These are phyloP conservation scores for Melanostigma gelatinosum DNA, from an alignment of 2,113 vertebrate species.

Conservation along the genomic window DNA sequence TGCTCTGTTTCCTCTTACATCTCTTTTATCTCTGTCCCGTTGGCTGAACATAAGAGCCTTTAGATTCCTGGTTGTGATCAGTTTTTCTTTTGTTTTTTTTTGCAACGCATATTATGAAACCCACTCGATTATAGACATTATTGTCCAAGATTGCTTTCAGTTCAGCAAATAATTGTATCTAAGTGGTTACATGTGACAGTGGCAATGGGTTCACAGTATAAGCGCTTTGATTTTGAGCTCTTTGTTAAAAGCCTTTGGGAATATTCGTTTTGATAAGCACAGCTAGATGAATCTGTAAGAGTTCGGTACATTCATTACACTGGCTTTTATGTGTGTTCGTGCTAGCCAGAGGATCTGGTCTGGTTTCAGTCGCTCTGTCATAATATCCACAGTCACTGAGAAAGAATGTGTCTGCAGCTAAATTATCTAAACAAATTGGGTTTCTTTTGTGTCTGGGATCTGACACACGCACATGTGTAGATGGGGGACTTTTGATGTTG, in stretches of 20 bases:
- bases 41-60: slow-evolving; percentile 64
- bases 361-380: slow-evolving; percentile 81
- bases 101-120: slow-evolving; percentile 52
- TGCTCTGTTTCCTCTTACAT: slow-evolving; percentile 61
- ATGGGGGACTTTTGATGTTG: slow-evolving; percentile 59
- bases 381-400: slow-evolving; percentile 79
- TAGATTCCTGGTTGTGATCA: slow-evolving; percentile 65
- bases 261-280: slow-evolving; percentile 64
- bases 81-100: slow-evolving; percentile 24
- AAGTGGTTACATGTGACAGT: slow-evolving; percentile 72
- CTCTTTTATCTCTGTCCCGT: slow-evolving; percentile 64
- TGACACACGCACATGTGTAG: slow-evolving; percentile 61
- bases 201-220: slow-evolving; percentile 57
- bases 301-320: slow-evolving; percentile 55
- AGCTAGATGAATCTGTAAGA: slow-evolving; percentile 58
- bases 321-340: slow-evolving; percentile 37
- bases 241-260: slow-evolving; percentile 43
- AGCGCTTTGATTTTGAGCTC: slow-evolving; percentile 48
- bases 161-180: slow-evolving; percentile 69
- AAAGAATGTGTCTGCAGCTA: slow-evolving; percentile 83
- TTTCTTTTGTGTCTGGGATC: slow-evolving; percentile 76
- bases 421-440: slow-evolving; percentile 82
- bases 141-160: slow-evolving; percentile 70
- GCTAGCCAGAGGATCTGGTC: slow-evolving; percentile 71
- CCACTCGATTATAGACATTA: slow-evolving; percentile 54